Base-by-base conservation (phyloP, 2,888 invertebrate genomes). In the Thysanoteuthis rhombus region DNA sequence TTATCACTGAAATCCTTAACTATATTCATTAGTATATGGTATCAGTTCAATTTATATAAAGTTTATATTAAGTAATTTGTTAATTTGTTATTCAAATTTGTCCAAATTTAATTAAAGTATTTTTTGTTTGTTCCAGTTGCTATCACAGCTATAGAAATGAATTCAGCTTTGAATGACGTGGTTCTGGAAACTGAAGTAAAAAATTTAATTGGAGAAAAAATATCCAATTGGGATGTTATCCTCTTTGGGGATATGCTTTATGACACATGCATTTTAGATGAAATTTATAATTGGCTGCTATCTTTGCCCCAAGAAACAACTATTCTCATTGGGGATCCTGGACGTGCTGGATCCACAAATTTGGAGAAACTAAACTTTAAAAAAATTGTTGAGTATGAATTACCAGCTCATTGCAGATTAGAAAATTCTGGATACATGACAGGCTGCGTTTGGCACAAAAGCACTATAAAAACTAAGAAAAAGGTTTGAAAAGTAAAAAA, bases 171-270 rank as follows among this genome's bases (percentile, higher is more conserved):
- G n/a, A 97, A 97, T 94, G 93, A 94, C 36, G 95, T 95, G 32
- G 36, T 45, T 19, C 52, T 96, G 22, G 94, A 94, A 96, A 97
- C 97, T 96, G 97, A 97, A 98, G 98, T 98, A 98, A 98, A 98
- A 8, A 96, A 96, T 94, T 94, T 97, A 90, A 95, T 96, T 95
- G 96, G 96, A 42, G 93, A 94, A 89, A 1, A 90, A 1, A 47
- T 45, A 92, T 45, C 36, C 12, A 89, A 97, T 19, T 97, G 97
- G 95, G 98, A 98, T 95, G 97, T 98, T 4, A 97, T 98, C 94
- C 96, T 98, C n/a, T 97, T 98, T 89, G 98, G 98, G 0, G 98
- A 98, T 96, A 97, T 98, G 97, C 98, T 98, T 95, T 98, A 98
- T 96, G 98, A 98, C 95, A 97, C 94, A 75, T 93, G 94, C 10